Evolutionary conservation across 2,797 vertebrate genomes (phyloP).

Genomic region (Fratercula arctica): DNA sequence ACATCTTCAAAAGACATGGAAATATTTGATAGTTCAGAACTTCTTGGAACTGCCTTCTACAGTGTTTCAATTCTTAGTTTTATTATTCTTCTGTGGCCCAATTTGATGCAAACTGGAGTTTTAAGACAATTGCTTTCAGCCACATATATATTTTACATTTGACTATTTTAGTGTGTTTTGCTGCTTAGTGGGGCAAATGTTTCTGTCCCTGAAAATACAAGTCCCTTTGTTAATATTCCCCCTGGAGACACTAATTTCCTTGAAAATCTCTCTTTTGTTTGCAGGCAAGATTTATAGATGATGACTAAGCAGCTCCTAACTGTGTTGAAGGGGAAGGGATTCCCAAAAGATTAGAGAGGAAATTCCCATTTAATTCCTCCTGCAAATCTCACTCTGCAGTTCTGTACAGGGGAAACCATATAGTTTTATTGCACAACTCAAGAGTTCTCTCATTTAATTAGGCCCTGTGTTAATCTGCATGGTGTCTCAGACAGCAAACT

Average conservation of each 20-base stretch:
- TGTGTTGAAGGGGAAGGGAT: slow-evolving; percentile 1
- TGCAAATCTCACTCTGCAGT: background rate
- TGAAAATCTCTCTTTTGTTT: slow-evolving; percentile 21
- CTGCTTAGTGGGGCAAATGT: background rate
- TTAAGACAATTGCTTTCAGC: background rate
- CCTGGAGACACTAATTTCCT: background rate
- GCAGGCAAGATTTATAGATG: slow-evolving; percentile 2
- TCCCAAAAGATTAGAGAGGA: slow-evolving; percentile 8
- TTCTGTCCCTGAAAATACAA: background rate
- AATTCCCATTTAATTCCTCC: slow-evolving; percentile 25
- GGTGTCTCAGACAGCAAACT: background rate
- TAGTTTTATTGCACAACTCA: background rate
- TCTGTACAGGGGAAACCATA: background rate
- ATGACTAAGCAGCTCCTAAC: slow-evolving; percentile 41
- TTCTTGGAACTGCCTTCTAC: background rate
- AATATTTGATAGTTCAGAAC: background rate
- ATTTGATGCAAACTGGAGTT: background rate
- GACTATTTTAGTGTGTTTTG: background rate
- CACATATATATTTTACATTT: background rate
- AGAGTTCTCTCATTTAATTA: background rate
- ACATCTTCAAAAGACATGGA: background rate
- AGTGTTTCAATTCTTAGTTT: background rate
- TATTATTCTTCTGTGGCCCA: background rate
- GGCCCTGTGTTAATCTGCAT: background rate
- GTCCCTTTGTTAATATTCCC: slow-evolving; percentile 40